These are phyloP conservation scores for Styela clava DNA, from an alignment of 23 tunicate genomes.

Conservation along the genomic window DNA sequence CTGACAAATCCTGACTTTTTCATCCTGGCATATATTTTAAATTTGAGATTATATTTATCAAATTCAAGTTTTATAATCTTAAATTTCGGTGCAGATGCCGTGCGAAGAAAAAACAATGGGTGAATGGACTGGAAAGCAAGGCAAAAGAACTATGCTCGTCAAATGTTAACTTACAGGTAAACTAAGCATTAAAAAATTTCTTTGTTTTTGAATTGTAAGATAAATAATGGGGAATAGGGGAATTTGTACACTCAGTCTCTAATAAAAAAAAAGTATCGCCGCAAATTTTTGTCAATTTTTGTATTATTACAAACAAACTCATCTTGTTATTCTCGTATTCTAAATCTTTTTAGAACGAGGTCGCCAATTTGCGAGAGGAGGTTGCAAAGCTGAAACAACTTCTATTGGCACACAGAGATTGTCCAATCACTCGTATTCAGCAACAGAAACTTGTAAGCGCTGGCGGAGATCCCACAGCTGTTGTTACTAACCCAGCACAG, in stretches of 20 bases:
- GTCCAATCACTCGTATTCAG: conserved; percentile 94
- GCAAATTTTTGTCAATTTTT: no score
- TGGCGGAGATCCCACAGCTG: conserved; percentile 52
- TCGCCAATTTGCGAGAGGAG: conserved; percentile 78
- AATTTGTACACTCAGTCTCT: no score
- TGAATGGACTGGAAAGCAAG: conserved; percentile 72
- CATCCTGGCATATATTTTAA: no score
- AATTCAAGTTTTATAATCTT: no score
- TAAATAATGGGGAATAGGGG: no score
- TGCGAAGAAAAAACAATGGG: conserved; percentile 86
- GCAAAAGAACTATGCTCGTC: conserved; percentile 68
- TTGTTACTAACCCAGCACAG: conserved; percentile 21
- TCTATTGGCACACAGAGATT: conserved; percentile 84
- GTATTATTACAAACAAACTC: no score
- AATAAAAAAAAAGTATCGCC: no score
- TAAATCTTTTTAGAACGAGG: conserved; percentile 67
- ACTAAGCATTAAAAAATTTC: neutral
- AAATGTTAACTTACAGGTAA: conserved; percentile 71
- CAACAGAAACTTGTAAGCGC: conserved; percentile 77
- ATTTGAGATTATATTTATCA: no score
- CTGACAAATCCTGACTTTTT: no score
- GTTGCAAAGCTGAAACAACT: conserved; percentile 89
- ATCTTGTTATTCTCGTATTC: no score
- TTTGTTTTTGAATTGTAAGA: no score
- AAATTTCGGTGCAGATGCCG: conserved; percentile 55